Base-by-base conservation (phyloP, 1,140 invertebrate genomes). In the Bombus pyrosoma region DNA sequence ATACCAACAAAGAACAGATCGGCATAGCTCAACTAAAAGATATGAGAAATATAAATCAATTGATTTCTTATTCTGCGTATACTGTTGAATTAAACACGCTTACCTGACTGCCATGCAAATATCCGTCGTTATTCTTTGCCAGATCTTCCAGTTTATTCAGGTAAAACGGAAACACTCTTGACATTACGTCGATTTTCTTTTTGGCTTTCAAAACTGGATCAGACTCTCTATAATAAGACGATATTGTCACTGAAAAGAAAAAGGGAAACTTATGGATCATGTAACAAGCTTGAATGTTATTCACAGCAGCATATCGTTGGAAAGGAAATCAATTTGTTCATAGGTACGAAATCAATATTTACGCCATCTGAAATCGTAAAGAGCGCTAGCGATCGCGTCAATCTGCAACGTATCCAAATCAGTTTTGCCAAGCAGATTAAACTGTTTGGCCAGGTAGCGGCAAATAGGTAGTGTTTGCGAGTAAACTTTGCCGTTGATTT, bases 81-180 rank as follows among this genome's bases (percentile, higher is more conserved):
- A 53, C 47, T 22, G 18, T 53, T 53, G 47, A 53, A 53, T 53
- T 53, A 53, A 53, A 53, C 18, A 18, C 57, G 73, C 79, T 87
- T 88, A 95, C 95, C 90, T 95, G 93, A 76, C 95, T 95, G 71
- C 95, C 95, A 15, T 96, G 93, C 22, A 96, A 94, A 53, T 94
- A 95, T 57, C 95, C 95, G 1, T 92, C 94, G 76, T 96, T 96
- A 43, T 93, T 92, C 69, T 94, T 93, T 0, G 95, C 91, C 81
- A 94, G 89, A 13, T 92, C 90, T 77, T 96, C 95, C 22, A 96
- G 94, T 84, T 93, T 95, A 25, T 93, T 90, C 80, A 96, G 86
- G 32, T 92, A 95, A 37, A 93, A 94, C 9, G 94, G 93, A 66
- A 86, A 39, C 41, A 66, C 87, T 77, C 76, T 92, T 91, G 34